A percentile compares a stretch with the other conserved stretches of the same genome.
phyloP scores from a whole-genome alignment of 1,140 invertebrate species.

The Leptoteleia sp. region DNA sequence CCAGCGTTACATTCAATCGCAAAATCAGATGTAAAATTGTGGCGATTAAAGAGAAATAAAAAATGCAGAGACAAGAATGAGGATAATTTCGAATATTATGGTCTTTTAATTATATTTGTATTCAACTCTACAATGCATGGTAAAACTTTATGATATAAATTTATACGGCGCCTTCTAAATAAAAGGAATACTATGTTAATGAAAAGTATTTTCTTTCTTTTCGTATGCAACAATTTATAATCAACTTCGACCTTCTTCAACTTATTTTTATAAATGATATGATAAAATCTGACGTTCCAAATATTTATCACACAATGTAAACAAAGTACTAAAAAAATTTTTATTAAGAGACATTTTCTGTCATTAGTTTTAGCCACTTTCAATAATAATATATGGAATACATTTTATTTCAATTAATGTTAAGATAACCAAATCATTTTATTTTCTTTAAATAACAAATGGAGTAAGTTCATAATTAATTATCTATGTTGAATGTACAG shows the following conservation, averaged over 20 bases:
- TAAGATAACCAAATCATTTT: too few species aligned
- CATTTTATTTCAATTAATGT: too few species aligned
- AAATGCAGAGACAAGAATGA: neutral
- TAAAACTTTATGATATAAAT: slow-evolving; percentile 16
- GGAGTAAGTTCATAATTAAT: too few species aligned
- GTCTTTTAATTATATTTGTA: slow-evolving; percentile 15
- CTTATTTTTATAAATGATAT: slow-evolving; percentile 45
- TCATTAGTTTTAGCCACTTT: neutral
- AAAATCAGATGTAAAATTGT: slow-evolving; percentile 14
- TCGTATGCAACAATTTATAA: slow-evolving; percentile 19
- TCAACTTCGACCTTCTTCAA: slow-evolving; percentile 10
- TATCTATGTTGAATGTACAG: too few species aligned
- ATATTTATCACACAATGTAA: slow-evolving; percentile 18
- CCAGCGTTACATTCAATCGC: slow-evolving; percentile 2
- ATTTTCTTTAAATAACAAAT: too few species aligned
- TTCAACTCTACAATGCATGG: slow-evolving; percentile 32
- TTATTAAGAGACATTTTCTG: neutral
- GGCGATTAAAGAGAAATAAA: slow-evolving; percentile 13
- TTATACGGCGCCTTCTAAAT: slow-evolving; percentile 7
- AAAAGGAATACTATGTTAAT: slow-evolving; percentile 3
- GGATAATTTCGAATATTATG: slow-evolving; percentile 3
- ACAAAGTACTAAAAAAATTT: slow-evolving; percentile 20
- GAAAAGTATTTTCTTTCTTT: neutral
- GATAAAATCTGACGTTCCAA: slow-evolving; percentile 27
- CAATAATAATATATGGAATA: too few species aligned